A percentile compares a stretch with the other conserved stretches of the same genome.
These are phyloP conservation scores for Onychorhynchus coronatus DNA, from an alignment of 2,113 vertebrate species.

Conservation along the genomic window DNA sequence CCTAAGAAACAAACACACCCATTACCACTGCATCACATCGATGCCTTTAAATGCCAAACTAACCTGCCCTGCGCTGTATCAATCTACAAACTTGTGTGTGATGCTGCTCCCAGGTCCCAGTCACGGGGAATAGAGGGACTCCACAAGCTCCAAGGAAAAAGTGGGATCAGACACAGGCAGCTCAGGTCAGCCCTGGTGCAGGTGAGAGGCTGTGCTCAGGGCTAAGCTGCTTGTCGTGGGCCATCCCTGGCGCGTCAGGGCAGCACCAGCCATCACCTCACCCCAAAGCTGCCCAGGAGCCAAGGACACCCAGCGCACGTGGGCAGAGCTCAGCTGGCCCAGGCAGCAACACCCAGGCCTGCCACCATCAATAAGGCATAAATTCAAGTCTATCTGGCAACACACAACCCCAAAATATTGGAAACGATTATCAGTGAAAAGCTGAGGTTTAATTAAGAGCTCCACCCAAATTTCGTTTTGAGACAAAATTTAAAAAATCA, in stretches of 20 bases:
- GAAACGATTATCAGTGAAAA: not conserved
- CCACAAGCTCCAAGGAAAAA: not conserved
- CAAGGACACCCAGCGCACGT: not conserved
- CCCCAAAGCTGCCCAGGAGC: not conserved
- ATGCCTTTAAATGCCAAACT: not conserved
- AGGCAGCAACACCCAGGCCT: not conserved
- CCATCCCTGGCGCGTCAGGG: not conserved
- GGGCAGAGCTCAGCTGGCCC: not conserved
- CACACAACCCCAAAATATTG: fast-evolving
- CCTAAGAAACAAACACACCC: fast-evolving
- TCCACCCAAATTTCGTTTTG: not conserved
- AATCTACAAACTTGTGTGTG: fast-evolving
- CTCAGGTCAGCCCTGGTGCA: not conserved
- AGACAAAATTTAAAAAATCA: not conserved
- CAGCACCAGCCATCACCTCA: not conserved
- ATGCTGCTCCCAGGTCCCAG: fast-evolving
- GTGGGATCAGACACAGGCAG: not conserved
- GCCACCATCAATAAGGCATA: fast-evolving
- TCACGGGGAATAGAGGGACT: fast-evolving
- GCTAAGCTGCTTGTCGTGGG: not conserved
- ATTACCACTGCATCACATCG: fast-evolving
- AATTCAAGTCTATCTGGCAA: not conserved
- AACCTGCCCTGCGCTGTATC: fast-evolving
- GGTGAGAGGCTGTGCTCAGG: not conserved
- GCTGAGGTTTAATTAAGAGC: not conserved